Base-by-base conservation (phyloP, 2,797 vertebrate species). In the Cuculus canorus region DNA sequence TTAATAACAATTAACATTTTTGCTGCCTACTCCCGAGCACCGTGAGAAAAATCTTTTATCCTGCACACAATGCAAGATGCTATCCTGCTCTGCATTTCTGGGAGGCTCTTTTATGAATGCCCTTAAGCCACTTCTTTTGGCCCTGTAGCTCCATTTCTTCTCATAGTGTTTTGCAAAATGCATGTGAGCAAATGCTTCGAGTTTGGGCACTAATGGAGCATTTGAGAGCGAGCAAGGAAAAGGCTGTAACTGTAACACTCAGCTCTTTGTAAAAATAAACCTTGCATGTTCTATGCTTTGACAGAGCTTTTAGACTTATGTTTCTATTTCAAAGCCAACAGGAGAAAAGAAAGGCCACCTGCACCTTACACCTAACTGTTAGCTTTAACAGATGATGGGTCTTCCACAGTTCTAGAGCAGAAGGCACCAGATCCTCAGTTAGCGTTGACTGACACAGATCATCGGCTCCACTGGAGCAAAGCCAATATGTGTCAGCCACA, bases 391-490 rank as follows among this genome's bases (percentile, higher is more conserved):
- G 76, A 92, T 76, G 91, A 92, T 4, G 59, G 86, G 54, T 59
- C 57, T 94, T 90, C 86, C 71, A 76, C 8, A 60, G 35, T 48
- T 85, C 82, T n/a, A 39, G 82, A 89, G 69, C 61, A 93, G 89
- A 88, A 91, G 85, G 95, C 37, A 90, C 27, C 76, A 86, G 82
- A 57, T 83, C 69, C 80, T 81, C 80, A 88, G 43, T 35, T 32
- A 50, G 50, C 69, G 32, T 5, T 88, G 90, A 90, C 88, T 95
- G 87, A 93, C 93, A 90, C 72, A 88, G 76, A 93, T 66, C 93
- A 78, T 1, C 52, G 41, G 50, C 70, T 95, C 54, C 70, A 41
- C 61, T 86, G 91, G 87, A 94, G 84, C 50, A 88, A 54, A 60
- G 89, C 90, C 81, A 90, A n/a, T 13, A 68, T 83, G n/a, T 68